Evolutionary conservation across 92 coral and sea anemone species (phyloP).

Genomic region (Umimayanthus chanpuru): DNA sequence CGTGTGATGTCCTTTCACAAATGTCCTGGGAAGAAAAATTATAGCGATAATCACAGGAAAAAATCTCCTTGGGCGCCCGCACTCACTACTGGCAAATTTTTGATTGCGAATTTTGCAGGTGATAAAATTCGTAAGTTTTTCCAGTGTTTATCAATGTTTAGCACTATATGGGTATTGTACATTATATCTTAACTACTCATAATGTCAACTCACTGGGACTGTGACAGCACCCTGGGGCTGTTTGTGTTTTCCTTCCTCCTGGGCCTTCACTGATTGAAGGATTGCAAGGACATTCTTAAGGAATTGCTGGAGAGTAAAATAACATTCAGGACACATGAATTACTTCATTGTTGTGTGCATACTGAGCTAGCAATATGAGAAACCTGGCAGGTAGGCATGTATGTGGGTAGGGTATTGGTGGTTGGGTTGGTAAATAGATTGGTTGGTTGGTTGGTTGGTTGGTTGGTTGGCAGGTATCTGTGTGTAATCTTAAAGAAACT

Average conservation of each 20-base stretch:
- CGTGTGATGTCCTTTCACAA: no score
- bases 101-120: no score
- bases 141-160: not conserved
- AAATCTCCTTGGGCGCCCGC: no score
- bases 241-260: slow-evolving; percentile 90
- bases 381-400: no score
- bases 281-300: slow-evolving; percentile 92
- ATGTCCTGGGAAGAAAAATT: no score
- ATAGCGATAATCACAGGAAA: no score
- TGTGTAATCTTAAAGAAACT: no score
- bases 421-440: no score
- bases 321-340: not conserved
- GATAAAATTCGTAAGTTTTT: no score
- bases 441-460: no score
- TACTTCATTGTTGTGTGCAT: not conserved
- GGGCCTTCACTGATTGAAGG: slow-evolving; percentile 92
- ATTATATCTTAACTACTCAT: not conserved
- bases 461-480: no score
- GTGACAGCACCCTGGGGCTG: slow-evolving; percentile 73
- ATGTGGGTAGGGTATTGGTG: not conserved
- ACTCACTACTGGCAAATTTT: no score
- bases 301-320: slow-evolving; percentile 69
- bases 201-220: slow-evolving; percentile 55
- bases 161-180: not conserved
- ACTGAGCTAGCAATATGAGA: not conserved